Percentiles rank a stretch among this genome's conserved stretches.
phyloP scores from a whole-genome alignment of 2,797 vertebrate species.

The Myotis planiceps region DNA sequence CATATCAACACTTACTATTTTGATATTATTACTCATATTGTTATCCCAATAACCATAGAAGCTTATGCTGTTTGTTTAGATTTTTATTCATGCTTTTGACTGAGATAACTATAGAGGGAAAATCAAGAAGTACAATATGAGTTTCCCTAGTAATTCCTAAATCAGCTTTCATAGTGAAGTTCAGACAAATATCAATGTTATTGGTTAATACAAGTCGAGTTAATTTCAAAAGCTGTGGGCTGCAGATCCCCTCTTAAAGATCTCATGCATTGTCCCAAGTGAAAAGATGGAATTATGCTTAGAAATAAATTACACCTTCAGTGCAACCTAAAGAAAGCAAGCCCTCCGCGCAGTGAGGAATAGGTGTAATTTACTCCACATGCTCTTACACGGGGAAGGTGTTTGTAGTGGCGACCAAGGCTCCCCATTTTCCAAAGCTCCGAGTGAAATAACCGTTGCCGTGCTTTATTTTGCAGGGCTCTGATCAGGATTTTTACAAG shows the following conservation, averaged over 20 bases:
- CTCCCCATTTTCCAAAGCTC: background rate
- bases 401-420: background rate
- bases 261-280: background rate
- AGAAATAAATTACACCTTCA: slow-evolving; percentile 33
- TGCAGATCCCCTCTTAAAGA: background rate
- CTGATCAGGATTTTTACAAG: background rate
- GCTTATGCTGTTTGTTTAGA: background rate
- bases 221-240: background rate
- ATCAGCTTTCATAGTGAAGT: background rate
- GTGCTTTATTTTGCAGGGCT: background rate
- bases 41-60: background rate
- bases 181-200: background rate
- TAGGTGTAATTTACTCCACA: background rate
- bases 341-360: background rate
- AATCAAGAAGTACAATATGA: background rate
- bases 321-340: background rate
- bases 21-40: background rate
- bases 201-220: background rate
- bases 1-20: background rate
- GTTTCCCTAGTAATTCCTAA: background rate
- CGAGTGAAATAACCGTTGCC: background rate
- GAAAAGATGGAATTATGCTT: background rate
- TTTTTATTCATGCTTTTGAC: background rate
- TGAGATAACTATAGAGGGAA: background rate
- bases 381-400: background rate